phyloP scores from a whole-genome alignment of 2,797 vertebrate species.

The Leptodactylus fallax region DNA sequence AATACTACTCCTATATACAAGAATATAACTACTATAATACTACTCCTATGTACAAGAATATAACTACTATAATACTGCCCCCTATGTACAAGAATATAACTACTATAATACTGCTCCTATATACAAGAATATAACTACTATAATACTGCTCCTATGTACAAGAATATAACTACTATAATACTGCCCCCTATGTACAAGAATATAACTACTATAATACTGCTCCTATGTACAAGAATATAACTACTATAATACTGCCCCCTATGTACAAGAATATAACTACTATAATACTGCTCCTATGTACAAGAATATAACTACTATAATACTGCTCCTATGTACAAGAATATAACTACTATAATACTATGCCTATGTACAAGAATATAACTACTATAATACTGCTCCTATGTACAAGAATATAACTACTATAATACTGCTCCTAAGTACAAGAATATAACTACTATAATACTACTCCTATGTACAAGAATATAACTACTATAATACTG shows the following conservation, averaged over 20 bases:
- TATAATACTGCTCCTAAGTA: constrained; percentile 6
- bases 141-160: background rate
- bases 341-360: constrained; percentile 1
- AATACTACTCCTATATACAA: background rate
- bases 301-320: constrained; percentile 18
- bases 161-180: constrained; percentile 3
- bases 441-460: background rate
- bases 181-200: background rate
- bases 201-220: background rate
- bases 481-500: background rate
- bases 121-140: background rate
- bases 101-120: background rate
- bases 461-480: background rate
- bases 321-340: background rate
- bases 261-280: background rate
- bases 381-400: background rate
- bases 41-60: background rate
- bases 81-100: too few species aligned
- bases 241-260: background rate
- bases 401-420: background rate
- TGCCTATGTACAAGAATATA: background rate
- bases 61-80: too few species aligned
- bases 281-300: constrained; percentile 9
- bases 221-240: background rate
- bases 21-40: background rate